Conservation (phyloP, 2,888 invertebrate species). For the Sminthurides aquaticus region DNA sequence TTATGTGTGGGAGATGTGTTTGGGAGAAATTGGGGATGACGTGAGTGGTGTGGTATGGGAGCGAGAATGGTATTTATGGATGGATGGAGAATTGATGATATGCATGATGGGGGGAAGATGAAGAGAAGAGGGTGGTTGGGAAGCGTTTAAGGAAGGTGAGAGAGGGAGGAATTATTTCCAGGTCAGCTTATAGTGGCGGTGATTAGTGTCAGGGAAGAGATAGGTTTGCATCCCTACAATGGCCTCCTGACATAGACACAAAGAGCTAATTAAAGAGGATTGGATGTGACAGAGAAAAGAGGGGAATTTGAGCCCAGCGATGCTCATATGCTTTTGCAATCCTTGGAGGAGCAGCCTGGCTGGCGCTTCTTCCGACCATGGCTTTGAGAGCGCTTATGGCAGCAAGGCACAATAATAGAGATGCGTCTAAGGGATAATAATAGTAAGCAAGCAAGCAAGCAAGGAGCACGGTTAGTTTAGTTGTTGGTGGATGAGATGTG, state of each 20-base stretch:
- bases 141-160: slow-evolving; percentile 2
- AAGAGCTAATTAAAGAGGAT: slow-evolving; percentile 2
- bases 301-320: not conserved
- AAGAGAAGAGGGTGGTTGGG: not conserved
- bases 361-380: no score
- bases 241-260: slow-evolving; percentile 1
- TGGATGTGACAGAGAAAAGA: not conserved
- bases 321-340: not conserved
- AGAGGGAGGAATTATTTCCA: slow-evolving; percentile 1
- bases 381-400: no score
- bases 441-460: no score
- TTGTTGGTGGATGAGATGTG: no score
- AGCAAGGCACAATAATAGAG: no score
- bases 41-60: not conserved
- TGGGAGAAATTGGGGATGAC: no score
- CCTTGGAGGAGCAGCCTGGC: no score
- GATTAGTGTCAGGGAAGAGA: not conserved
- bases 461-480: no score
- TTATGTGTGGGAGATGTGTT: no score
- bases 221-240: not conserved
- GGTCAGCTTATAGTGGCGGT: slow-evolving; percentile 3
- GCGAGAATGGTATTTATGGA: not conserved
- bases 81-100: slow-evolving; percentile 1
- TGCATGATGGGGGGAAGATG: not conserved
- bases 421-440: no score